phyloP scores from a whole-genome alignment of 2,888 invertebrate species.

The Macaria notata region DNA sequence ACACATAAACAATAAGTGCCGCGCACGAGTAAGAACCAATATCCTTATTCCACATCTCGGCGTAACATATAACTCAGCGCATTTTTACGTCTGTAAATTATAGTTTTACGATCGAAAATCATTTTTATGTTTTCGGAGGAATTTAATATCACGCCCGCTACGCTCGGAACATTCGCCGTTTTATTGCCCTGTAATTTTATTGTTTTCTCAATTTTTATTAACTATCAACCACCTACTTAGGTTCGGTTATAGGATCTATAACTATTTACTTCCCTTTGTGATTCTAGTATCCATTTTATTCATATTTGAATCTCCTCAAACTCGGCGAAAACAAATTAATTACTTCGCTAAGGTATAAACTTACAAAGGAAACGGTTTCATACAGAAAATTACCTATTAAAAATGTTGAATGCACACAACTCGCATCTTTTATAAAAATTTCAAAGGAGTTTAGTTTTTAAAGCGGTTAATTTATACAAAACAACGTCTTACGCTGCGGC shows the following conservation, averaged over 20 bases:
- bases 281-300: conserved; percentile 9
- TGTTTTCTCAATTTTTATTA: conserved; percentile 82
- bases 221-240: conserved; percentile 77
- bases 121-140: conserved; percentile 81
- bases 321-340: conserved; percentile 23
- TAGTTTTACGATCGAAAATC: conserved; percentile 83
- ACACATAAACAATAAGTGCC: conserved; percentile 32
- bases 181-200: conserved; percentile 82
- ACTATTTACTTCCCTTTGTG: conserved; percentile 46
- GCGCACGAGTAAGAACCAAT: conserved; percentile 34
- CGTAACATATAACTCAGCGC: conserved; percentile 75
- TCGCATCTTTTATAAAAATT: conserved; percentile 55
- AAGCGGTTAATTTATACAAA: conserved; percentile 63
- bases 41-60: conserved; percentile 49
- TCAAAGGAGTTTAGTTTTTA: conserved; percentile 69
- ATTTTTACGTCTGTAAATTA: conserved; percentile 83
- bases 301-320: neutral
- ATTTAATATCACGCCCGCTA: conserved; percentile 81
- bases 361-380: conserved; percentile 53
- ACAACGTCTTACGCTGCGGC: conserved; percentile 40
- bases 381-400: conserved; percentile 53
- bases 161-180: conserved; percentile 77
- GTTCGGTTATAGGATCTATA: conserved; percentile 59
- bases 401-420: conserved; percentile 55
- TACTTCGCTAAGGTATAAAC: conserved; percentile 32